These are phyloP conservation scores for Achlya flavicornis DNA, from an alignment of 2,888 invertebrate species.

Conservation along the genomic window DNA sequence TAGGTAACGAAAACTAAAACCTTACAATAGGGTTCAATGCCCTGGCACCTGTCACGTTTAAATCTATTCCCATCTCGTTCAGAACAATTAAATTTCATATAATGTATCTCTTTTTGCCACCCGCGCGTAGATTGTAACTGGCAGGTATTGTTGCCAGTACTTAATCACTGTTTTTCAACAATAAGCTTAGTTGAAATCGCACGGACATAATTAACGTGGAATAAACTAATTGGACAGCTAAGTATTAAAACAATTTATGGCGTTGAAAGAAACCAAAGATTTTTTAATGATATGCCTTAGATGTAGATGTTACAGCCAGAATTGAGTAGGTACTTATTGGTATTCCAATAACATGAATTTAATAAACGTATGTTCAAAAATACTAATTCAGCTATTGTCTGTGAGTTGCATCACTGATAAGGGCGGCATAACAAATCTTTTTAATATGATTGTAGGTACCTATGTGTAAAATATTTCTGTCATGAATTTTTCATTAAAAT, in stretches of 20 bases:
- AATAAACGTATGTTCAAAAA: too few species aligned
- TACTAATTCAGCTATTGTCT: too few species aligned
- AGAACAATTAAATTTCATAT: constrained; percentile 22
- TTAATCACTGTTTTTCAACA: constrained; percentile 49
- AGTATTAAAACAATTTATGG: too few species aligned
- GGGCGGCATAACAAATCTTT: not conserved
- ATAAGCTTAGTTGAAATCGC: constrained; percentile 37
- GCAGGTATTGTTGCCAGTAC: constrained; percentile 46
- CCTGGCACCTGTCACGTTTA: constrained; percentile 53
- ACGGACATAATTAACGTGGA: constrained; percentile 11
- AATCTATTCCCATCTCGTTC: constrained; percentile 32
- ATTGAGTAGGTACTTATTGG: too few species aligned
- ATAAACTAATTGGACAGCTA: too few species aligned
- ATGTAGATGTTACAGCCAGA: not conserved
- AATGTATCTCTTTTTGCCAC: constrained; percentile 36
- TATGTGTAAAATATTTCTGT: too few species aligned
- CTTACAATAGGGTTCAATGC: constrained; percentile 41
- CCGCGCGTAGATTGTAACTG: constrained; percentile 35
- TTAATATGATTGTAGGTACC: not conserved
- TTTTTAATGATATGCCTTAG: too few species aligned
- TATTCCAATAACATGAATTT: too few species aligned
- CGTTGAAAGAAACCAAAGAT: too few species aligned
- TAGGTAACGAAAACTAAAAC: constrained; percentile 13
- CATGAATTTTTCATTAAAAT: too few species aligned
- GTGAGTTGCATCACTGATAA: too few species aligned